Conservation (phyloP, 2,113 vertebrate species). For the Odocoileus hemionus region DNA sequence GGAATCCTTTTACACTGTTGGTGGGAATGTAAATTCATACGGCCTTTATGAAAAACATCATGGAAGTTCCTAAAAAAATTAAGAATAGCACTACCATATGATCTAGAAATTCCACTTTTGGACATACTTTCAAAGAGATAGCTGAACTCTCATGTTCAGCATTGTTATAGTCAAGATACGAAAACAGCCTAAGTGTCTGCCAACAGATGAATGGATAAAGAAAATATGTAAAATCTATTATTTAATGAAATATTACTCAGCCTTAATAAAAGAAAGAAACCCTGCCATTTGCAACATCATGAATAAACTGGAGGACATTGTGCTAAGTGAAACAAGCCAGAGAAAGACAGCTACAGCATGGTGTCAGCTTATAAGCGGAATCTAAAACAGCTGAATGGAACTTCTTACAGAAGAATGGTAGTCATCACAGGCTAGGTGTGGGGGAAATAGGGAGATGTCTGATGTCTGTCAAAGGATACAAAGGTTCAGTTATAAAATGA, state of each 20-base stretch:
- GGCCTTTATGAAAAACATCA: neutral
- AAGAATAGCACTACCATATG: neutral
- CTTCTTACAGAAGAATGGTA: neutral
- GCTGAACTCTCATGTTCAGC: neutral
- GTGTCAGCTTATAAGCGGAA: neutral
- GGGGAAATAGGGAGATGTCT: neutral
- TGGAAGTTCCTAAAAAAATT: neutral
- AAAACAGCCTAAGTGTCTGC: neutral
- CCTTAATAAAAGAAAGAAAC: neutral
- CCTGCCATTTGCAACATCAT: neutral
- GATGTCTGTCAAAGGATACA: neutral
- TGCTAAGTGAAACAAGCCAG: neutral
- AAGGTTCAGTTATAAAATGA: neutral
- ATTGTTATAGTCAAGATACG: neutral
- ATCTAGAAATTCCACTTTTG: neutral
- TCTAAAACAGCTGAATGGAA: neutral
- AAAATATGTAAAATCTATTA: neutral
- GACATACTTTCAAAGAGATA: neutral
- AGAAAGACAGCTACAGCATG: neutral
- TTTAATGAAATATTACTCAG: neutral
- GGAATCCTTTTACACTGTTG: neutral
- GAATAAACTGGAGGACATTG: neutral
- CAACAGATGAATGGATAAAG: neutral
- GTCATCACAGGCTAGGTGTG: neutral
- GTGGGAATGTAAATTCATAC: neutral